Evolutionary conservation across 2,797 vertebrate genomes (phyloP).

Genomic region (Coccyzus lansbergi): DNA sequence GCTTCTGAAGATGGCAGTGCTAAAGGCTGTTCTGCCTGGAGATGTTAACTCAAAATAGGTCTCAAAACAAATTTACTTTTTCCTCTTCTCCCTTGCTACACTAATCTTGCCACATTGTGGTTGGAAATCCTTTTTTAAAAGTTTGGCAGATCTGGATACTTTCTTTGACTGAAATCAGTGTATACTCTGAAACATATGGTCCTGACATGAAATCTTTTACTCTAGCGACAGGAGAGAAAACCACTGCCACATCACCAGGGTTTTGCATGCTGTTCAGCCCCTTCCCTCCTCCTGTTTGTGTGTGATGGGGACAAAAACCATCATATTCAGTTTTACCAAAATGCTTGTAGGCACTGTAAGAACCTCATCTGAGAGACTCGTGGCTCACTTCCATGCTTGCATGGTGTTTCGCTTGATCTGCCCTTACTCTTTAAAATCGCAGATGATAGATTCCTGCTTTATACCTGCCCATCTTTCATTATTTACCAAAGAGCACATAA

Average conservation of each 20-base stretch:
- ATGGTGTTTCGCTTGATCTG: background rate
- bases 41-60: conserved; percentile 3
- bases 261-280: background rate
- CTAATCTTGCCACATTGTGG: background rate
- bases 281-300: too few relatives aligned
- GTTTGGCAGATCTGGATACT: background rate
- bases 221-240: background rate
- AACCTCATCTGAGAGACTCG: background rate
- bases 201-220: background rate
- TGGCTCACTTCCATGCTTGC: background rate
- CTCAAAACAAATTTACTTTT: background rate
- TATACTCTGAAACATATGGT: background rate
- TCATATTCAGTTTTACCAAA: background rate
- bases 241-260: conserved; percentile 11
- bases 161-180: background rate
- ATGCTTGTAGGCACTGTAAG: background rate
- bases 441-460: background rate
- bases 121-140: background rate
- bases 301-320: background rate
- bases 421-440: background rate
- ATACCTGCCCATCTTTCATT: background rate
- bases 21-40: conserved; percentile 32
- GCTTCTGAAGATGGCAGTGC: background rate
- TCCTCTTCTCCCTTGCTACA: background rate
- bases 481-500: background rate